Conservation (phyloP, 2,888 invertebrate species). For the Erebia epiphron region DNA sequence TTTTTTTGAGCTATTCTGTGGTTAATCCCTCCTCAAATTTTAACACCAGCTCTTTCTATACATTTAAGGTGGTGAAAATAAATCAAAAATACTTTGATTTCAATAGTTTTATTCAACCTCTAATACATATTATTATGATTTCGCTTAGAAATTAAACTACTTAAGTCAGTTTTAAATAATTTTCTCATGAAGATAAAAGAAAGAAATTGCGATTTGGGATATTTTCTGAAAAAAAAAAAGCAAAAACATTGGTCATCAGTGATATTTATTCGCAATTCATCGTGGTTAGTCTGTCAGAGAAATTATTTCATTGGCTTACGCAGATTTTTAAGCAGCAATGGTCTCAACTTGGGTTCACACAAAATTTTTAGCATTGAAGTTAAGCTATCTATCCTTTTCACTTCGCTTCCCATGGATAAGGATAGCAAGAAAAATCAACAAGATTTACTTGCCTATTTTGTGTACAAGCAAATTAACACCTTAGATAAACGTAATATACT, state of each 20-base stretch:
- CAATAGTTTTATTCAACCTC: constrained; percentile 7
- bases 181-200: not conserved
- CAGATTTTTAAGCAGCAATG: not conserved
- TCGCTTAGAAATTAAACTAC: not conserved
- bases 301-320: not conserved
- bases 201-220: not conserved
- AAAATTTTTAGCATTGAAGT: not conserved
- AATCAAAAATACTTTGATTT: not conserved
- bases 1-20: not conserved
- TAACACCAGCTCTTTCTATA: not conserved
- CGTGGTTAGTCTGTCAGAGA: too few relatives aligned
- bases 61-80: not conserved
- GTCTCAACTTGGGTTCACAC: not conserved
- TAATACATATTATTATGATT: not conserved
- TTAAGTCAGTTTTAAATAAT: not conserved
- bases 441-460: not conserved
- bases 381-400: not conserved
- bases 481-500: not conserved
- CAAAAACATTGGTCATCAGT: not conserved
- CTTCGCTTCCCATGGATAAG: not conserved
- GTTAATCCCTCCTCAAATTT: not conserved
- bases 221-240: not conserved
- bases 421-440: too few relatives aligned
- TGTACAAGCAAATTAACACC: not conserved
- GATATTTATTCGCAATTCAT: too few relatives aligned